Conservation (phyloP, 92 coral and sea anemone genomes). For the Umimayanthus chanpuru region DNA sequence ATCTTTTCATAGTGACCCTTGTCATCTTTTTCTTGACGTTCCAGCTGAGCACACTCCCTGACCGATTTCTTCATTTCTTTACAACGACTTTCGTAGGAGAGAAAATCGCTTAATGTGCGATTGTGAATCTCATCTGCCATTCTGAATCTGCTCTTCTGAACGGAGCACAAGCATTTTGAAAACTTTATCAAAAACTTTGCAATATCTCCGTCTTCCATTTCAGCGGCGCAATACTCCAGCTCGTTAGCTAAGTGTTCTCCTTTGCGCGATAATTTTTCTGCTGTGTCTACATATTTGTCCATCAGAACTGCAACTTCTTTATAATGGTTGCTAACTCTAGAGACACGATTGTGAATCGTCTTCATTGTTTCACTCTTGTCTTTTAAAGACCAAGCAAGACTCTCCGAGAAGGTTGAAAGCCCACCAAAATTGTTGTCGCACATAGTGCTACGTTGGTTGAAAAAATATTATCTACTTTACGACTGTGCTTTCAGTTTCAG, state of each 20-base stretch:
- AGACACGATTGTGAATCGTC: background rate
- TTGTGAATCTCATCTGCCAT: conserved; percentile 46
- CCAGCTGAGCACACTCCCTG: conserved; percentile 54
- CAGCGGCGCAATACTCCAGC: conserved; percentile 47
- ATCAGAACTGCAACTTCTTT: conserved; percentile 52
- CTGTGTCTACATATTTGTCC: conserved; percentile 60
- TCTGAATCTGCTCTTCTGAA: conserved; percentile 45
- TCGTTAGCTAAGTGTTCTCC: conserved; percentile 65
- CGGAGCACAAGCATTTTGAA: conserved; percentile 47
- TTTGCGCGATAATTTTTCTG: conserved; percentile 61
- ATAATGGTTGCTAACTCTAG: conserved; percentile 57
- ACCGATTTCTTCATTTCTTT: conserved; percentile 66
- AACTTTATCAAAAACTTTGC: conserved; percentile 39
- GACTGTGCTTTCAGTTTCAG: background rate
- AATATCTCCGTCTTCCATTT: conserved; percentile 48
- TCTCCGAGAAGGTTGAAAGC: conserved; percentile 16
- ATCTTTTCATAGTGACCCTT: conserved; percentile 48
- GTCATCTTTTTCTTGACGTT: conserved; percentile 60
- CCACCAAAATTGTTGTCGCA: conserved; percentile 39
- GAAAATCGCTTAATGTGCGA: conserved; percentile 59
- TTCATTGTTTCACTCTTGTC: conserved; percentile 35
- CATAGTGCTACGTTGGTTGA: background rate
- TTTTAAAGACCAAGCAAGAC: conserved; percentile 39
- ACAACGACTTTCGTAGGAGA: conserved; percentile 68
- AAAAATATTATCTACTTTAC: background rate